phyloP scores from a whole-genome alignment of 2,113 vertebrate genomes.

The Ellobius talpinus region DNA sequence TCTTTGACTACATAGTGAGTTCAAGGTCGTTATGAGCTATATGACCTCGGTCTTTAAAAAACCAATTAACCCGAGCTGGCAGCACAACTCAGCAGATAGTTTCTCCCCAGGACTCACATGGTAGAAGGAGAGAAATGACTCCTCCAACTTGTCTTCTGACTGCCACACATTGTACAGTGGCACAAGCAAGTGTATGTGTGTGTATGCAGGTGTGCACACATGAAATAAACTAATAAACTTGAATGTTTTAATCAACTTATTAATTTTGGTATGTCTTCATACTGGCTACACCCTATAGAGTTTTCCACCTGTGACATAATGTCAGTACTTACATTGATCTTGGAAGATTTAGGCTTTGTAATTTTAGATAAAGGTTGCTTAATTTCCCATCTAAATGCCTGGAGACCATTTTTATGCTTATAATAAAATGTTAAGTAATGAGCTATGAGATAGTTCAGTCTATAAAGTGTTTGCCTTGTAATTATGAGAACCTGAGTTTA shows the following conservation, averaged over 20 bases:
- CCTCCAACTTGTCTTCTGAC: background rate
- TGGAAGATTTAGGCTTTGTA: background rate
- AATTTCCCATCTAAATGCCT: background rate
- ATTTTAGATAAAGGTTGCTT: background rate
- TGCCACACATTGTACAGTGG: background rate
- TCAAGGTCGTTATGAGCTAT: too few relatives aligned
- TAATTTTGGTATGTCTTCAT: background rate
- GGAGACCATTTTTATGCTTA: background rate
- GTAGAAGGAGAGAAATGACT: background rate
- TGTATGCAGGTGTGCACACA: fast-evolving
- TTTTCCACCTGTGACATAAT: background rate
- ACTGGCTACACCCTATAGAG: background rate
- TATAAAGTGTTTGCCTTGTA: background rate
- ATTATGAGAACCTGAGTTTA: background rate
- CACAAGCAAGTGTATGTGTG: too few relatives aligned
- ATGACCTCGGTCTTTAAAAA: too few relatives aligned
- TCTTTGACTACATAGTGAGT: too few relatives aligned
- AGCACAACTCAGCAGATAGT: background rate
- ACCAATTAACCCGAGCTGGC: too few relatives aligned
- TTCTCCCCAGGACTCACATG: background rate
- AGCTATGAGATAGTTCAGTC: background rate
- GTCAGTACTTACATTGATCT: background rate
- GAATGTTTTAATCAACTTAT: background rate
- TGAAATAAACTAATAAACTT: background rate
- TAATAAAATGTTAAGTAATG: background rate